Evolutionary conservation across 2,113 vertebrate species (phyloP), one percentile per base, ranked within the genome.

Genomic region (Perca flavescens): DNA sequence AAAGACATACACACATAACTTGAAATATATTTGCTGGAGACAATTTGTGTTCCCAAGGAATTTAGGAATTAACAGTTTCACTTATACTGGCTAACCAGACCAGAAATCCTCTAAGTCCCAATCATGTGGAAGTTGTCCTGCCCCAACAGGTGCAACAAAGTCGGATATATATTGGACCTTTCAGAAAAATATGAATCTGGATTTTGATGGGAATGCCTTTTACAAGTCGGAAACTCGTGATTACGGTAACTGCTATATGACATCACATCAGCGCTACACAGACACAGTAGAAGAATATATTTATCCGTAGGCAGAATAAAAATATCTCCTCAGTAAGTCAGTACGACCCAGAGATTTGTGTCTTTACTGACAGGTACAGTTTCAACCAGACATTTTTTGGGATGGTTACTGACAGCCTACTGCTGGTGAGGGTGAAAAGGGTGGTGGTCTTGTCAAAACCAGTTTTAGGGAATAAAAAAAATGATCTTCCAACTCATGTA

Each of bases 311-410:
- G 15, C 9, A 28, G n/a, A 56, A 47, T 6, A 76, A 28, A 7
- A 43, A 54, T 3, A 19, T 53, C 53, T 63, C 16, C 8, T 40
- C 68, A 31, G 6, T 17, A 40, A 40, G 8, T 16, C 67, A 36
- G 13, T 2, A 3, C 3, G 10, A 43, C 53, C 31, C 58, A 49
- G 9, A 67, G 68, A 47, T 54, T 31, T 60, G 13, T 67, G 52
- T 70, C 74, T 53, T 49, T 17, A 43, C 36, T 21, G 25, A 47
- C 11, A 31, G 43, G 40, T 67, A n/a, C 31, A 61, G 53, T 80
- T 77, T 79, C 83, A 73, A 61, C 11, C 53, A 74, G 70, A 77
- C 63, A 34, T 68, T 65, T 85, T 73, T 60, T 63, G 40, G 9
- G 40, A 43, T 43, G 40, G 40, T 43, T 43, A 43, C 8, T 11